A percentile compares a stretch with the other conserved stretches of the same genome.
Conservation (phyloP, 2,888 invertebrate species). For the Nemoura dubitans region DNA sequence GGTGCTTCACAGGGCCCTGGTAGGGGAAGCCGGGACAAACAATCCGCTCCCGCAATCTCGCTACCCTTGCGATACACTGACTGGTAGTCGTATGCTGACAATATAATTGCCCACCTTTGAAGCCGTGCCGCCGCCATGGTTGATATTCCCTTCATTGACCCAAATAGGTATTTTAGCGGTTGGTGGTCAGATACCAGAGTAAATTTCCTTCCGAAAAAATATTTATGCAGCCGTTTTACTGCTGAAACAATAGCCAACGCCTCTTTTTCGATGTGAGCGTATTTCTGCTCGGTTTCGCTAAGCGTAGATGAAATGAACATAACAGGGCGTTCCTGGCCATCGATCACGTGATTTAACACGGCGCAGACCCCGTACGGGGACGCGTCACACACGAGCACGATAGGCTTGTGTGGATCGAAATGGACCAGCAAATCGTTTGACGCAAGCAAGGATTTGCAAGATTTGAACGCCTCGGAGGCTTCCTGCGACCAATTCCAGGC, state of each 20-base stretch:
- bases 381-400: slow-evolving; percentile 25
- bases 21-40: not conserved
- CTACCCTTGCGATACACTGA: not conserved
- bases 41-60: not conserved
- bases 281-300: not conserved
- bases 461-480: not conserved
- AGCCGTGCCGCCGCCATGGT: not conserved
- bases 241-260: not conserved
- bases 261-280: slow-evolving; percentile 3
- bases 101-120: not conserved
- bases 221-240: not conserved
- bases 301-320: slow-evolving; percentile 14
- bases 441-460: not conserved
- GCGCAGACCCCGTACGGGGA: too few relatives aligned
- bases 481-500: slow-evolving; percentile 21
- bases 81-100: too few relatives aligned
- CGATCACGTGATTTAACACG: not conserved
- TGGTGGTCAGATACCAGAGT: not conserved
- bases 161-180: not conserved
- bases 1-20: too few relatives aligned
- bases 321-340: slow-evolving; percentile 26
- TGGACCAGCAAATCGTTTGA: not conserved
- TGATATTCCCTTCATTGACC: not conserved
- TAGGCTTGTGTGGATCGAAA: not conserved
- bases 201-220: not conserved